phyloP scores from a whole-genome alignment of 2,797 vertebrate genomes.

The Orientallactaga sibirica region DNA sequence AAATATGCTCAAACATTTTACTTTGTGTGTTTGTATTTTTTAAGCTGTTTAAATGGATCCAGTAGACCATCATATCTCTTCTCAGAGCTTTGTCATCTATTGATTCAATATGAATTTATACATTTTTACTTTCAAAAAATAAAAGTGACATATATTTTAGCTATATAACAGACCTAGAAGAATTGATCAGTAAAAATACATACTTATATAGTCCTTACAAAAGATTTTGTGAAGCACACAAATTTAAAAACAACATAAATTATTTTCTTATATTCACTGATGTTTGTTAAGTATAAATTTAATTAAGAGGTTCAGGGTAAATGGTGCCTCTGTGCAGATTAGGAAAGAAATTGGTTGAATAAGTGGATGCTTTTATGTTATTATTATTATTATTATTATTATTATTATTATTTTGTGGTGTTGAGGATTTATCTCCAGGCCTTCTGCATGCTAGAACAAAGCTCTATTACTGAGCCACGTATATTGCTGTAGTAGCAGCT shows the following conservation, averaged over 20 bases:
- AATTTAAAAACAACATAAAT: slow-evolving; percentile 54
- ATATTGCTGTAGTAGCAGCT: neutral
- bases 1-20: slow-evolving; percentile 85
- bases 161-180: slow-evolving; percentile 80
- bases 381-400: neutral
- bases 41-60: slow-evolving; percentile 84
- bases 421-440: neutral
- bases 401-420: neutral
- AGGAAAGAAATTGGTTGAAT: neutral
- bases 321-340: neutral
- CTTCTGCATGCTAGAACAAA: neutral
- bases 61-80: slow-evolving; percentile 82
- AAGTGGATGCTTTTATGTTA: slow-evolving; percentile 7
- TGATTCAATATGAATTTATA: slow-evolving; percentile 87
- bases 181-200: slow-evolving; percentile 83
- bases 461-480: neutral
- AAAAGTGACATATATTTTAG: slow-evolving; percentile 81
- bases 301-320: slow-evolving; percentile 46
- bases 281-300: slow-evolving; percentile 66
- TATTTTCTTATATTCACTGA: slow-evolving; percentile 59
- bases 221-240: slow-evolving; percentile 64
- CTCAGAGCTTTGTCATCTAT: slow-evolving; percentile 82
- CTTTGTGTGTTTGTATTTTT: slow-evolving; percentile 81
- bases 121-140: slow-evolving; percentile 78
- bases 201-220: slow-evolving; percentile 83